Evolutionary conservation across 2,888 invertebrate genomes (phyloP).

Genomic region (Cryptosula pallasiana): DNA sequence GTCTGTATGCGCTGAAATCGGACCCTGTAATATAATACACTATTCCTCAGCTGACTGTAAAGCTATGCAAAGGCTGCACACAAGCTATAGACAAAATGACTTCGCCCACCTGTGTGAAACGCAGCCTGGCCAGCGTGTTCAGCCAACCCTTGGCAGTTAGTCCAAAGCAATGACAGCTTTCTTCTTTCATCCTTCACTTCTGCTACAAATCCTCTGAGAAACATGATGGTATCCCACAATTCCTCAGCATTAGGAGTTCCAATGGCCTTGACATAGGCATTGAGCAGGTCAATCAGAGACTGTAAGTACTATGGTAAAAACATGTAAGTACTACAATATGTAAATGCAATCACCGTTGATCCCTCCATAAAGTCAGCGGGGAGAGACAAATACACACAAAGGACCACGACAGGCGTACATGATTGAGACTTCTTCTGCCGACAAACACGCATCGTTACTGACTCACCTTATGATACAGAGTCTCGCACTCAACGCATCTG

Average conservation of each 20-base stretch:
- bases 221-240: slow-evolving; percentile 7
- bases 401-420: too few species aligned
- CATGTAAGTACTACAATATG: too few species aligned
- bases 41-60: too few species aligned
- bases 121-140: neutral
- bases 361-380: too few species aligned
- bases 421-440: too few species aligned
- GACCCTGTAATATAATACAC: neutral
- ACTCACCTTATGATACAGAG: slow-evolving; percentile 3
- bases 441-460: too few species aligned
- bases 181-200: slow-evolving; percentile 8
- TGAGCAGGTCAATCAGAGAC: neutral
- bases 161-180: neutral
- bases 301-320: neutral
- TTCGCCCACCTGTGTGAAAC: neutral
- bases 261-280: neutral
- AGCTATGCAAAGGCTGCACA: too few species aligned
- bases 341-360: too few species aligned
- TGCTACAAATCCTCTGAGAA: neutral
- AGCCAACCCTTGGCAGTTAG: neutral
- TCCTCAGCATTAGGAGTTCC: slow-evolving; percentile 16
- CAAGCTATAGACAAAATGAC: too few species aligned
- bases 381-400: too few species aligned
- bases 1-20: slow-evolving; percentile 3
- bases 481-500: slow-evolving; percentile 7